These are phyloP conservation scores for Dissostichus mawsoni DNA, from an alignment of 2,113 vertebrate genomes.

Conservation along the genomic window DNA sequence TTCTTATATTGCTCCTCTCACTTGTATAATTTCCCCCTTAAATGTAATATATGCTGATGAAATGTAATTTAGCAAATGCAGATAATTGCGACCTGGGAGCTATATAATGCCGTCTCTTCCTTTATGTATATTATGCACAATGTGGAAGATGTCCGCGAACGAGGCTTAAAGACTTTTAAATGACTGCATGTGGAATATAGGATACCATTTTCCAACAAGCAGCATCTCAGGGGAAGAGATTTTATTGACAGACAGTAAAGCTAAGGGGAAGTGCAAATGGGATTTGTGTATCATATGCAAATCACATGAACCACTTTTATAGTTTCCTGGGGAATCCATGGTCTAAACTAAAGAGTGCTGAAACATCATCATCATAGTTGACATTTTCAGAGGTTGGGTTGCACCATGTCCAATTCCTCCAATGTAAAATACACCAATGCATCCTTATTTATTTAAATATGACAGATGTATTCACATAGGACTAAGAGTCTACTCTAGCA, in stretches of 20 bases:
- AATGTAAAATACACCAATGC: too few species aligned
- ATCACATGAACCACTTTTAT: background rate
- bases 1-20: background rate
- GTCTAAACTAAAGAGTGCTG: background rate
- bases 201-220: background rate
- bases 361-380: too few species aligned
- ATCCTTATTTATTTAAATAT: too few species aligned
- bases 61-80: background rate
- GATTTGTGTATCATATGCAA: background rate
- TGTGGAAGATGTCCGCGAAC: background rate
- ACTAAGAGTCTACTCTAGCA: too few species aligned
- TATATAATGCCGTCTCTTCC: background rate
- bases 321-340: background rate
- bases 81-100: background rate
- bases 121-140: background rate
- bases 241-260: background rate
- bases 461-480: too few species aligned
- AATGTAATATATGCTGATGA: constrained; percentile 35
- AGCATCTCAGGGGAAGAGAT: background rate
- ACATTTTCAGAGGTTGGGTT: too few species aligned
- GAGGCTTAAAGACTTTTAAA: background rate
- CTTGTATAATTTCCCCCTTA: constrained; percentile 3
- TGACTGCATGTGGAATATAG: background rate
- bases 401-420: too few species aligned
- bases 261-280: background rate